Percentiles rank a stretch among this genome's conserved stretches.
Evolutionary conservation across 2,888 invertebrate genomes (phyloP).

Genomic region (Acleris emargana): DNA sequence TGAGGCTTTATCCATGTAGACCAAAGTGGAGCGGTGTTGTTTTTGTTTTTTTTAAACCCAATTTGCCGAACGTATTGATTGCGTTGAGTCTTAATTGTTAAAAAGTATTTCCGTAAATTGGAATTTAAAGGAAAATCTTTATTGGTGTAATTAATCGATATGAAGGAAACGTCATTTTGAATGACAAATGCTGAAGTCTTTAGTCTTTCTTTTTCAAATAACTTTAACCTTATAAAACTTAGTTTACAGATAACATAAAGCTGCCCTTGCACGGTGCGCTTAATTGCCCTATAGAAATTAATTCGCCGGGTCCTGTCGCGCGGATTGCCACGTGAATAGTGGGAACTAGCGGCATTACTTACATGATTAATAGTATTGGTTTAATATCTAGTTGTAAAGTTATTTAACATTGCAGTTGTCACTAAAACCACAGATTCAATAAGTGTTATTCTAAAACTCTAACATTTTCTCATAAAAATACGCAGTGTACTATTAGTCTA

Average conservation of each 20-base stretch:
- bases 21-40: conserved; percentile 49
- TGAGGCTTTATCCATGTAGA: conserved; percentile 56
- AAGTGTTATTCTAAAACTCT: not conserved
- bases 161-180: too few species aligned
- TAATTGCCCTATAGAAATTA: conserved; percentile 54
- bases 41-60: conserved; percentile 46
- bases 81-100: conserved; percentile 44
- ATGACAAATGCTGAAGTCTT: too few species aligned
- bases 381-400: not conserved
- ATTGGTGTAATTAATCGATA: conserved; percentile 3
- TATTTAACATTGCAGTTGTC: not conserved
- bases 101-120: conserved; percentile 33
- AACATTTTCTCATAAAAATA: not conserved
- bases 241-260: conserved; percentile 16
- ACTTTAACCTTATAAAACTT: not conserved
- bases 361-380: conserved; percentile 38
- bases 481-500: too few species aligned
- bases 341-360: conserved; percentile 34
- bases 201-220: not conserved
- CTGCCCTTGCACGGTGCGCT: conserved; percentile 23
- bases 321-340: conserved; percentile 52
- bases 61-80: conserved; percentile 50
- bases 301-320: conserved; percentile 46
- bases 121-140: conserved; percentile 33
- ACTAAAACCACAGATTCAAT: not conserved